Evolutionary conservation across 2,797 vertebrate genomes (phyloP), one percentile per base, ranked within the genome.

Genomic region (Scolopax bukidnonensis): DNA sequence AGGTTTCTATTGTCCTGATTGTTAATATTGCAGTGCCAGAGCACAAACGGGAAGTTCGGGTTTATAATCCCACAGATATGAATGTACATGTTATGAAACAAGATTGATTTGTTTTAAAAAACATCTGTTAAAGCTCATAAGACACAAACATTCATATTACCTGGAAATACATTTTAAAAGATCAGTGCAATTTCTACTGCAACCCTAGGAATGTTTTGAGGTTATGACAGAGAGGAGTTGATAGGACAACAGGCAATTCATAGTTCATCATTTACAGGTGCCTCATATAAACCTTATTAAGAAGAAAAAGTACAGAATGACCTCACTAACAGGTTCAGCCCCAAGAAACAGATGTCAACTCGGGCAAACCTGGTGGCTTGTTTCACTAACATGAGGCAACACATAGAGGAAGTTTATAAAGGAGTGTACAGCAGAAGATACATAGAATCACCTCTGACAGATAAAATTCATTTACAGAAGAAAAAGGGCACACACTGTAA

Each of bases 371-470:
- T 5, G 4, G 19, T 2, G 48, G 33, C 59, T 71, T 48, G 43
- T n/a, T 79, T 25, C 28, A 20, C 32, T 45, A 12, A 11, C 7
- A 8, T 0, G 2, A 59, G 50, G 43, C 47, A 61, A 28, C 19
- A 17, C 23, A 9, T 6, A 3, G 0, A 3, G 38, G 30, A 24
- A 7, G 19, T 3, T 30, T 18, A 40, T 43, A 4, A 28, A 10
- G 27, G 65, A 12, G n/a, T 54, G 45, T 20, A 54, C n/a, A 23
- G n/a, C 12, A 16, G 33, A 4, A 19, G 38, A 1, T 3, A 18
- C 10, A 2, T 40, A 57, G 71, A 28, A 38, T 1, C 20, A 5
- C 36, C 60, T 80, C 40, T 16, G 56, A 15, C 10, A 15, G 17
- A 4, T 24, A 6, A 74, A 21, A 24, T 4, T 7, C 6, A 4